Conservation (phyloP, 2,888 invertebrate species). For the Pecten maximus region DNA sequence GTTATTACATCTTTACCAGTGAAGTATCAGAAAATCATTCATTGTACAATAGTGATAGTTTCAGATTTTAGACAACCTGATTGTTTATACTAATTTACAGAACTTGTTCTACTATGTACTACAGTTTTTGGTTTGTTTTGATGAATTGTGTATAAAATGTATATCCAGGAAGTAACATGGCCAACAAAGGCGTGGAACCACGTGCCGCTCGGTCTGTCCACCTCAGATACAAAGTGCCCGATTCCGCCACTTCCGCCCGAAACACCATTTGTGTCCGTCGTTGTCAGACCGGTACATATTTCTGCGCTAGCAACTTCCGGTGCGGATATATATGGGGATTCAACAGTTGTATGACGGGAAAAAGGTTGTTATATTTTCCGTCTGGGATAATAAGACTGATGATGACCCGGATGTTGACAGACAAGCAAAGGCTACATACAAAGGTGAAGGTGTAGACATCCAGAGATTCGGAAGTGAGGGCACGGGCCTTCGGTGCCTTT, state of each 20-base stretch:
- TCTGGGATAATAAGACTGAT: slow-evolving; percentile 42
- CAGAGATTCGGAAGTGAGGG: slow-evolving; percentile 45
- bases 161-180: neutral
- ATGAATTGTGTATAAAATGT: neutral
- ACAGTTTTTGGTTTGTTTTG: too few species aligned
- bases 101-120: too few species aligned
- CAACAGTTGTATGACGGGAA: slow-evolving; percentile 38
- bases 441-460: slow-evolving; percentile 44
- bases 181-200: neutral
- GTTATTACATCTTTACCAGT: too few species aligned
- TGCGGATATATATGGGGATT: slow-evolving; percentile 43
- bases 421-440: slow-evolving; percentile 23
- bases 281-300: slow-evolving; percentile 41
- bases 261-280: slow-evolving; percentile 35
- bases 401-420: slow-evolving; percentile 36
- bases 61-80: too few species aligned
- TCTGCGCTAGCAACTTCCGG: slow-evolving; percentile 44
- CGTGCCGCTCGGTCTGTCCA: slow-evolving; percentile 44
- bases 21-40: too few species aligned
- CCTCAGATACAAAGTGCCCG: slow-evolving; percentile 39
- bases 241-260: neutral
- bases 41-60: too few species aligned
- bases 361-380: slow-evolving; percentile 46
- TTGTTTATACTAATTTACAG: too few species aligned
- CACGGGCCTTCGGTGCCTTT: slow-evolving; percentile 37